Percentiles rank a stretch among this genome's conserved stretches.
phyloP scores from a whole-genome alignment of 2,888 invertebrate genomes.

The Dorcus hopei region DNA sequence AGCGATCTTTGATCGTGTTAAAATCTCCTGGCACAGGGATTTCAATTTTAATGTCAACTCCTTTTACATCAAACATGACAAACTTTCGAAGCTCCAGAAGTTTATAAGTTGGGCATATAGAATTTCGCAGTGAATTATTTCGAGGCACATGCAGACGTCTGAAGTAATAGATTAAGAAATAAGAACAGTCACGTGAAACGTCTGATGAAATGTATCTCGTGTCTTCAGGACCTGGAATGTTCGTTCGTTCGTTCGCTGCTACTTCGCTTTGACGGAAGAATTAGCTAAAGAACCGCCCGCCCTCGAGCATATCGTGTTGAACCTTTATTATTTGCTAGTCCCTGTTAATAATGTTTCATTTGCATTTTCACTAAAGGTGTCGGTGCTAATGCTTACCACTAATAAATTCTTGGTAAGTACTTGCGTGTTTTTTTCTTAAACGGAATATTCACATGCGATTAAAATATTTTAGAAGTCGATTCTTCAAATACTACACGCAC shows the following conservation, averaged over 20 bases:
- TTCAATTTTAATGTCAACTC: conserved; percentile 52
- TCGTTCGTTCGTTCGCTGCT: not conserved
- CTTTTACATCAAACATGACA: conserved; percentile 50
- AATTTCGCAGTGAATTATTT: conserved; percentile 47
- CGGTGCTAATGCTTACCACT: too few species aligned
- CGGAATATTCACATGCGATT: too few species aligned
- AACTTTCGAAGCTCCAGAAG: conserved; percentile 40
- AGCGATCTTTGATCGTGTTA: conserved; percentile 49
- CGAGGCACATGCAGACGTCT: conserved; percentile 44
- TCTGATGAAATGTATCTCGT: conserved; percentile 37
- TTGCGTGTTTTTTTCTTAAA: too few species aligned
- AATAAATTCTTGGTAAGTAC: too few species aligned
- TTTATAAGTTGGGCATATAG: conserved; percentile 50
- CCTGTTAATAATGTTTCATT: too few species aligned
- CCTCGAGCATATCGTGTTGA: too few species aligned
- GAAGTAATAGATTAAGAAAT: conserved; percentile 43
- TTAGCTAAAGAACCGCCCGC: too few species aligned
- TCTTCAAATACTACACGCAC: too few species aligned
- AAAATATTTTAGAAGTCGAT: too few species aligned
- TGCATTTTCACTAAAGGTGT: too few species aligned
- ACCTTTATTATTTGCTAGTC: too few species aligned
- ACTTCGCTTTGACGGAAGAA: too few species aligned
- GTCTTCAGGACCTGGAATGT: conserved; percentile 8
- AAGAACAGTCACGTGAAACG: conserved; percentile 43
- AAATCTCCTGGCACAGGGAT: conserved; percentile 43